These are phyloP conservation scores for Drosophila subpulchrella DNA, from an alignment of 1,140 invertebrate genomes.

Conservation along the genomic window DNA sequence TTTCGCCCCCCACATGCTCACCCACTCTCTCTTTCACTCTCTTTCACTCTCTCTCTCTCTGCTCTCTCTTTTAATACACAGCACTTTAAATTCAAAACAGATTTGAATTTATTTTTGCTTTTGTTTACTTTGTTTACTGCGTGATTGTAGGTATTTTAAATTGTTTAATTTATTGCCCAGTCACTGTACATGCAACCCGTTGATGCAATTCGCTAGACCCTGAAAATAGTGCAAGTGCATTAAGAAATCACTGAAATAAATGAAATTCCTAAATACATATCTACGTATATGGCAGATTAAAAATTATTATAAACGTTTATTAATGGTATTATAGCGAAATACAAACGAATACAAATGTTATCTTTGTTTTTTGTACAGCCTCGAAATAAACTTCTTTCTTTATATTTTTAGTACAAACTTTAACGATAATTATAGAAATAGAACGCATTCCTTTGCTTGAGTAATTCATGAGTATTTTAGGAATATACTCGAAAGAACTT, in stretches of 20 bases:
- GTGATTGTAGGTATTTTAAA: constrained; percentile 17
- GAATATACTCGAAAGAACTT: too few relatives aligned
- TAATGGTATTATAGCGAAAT: too few relatives aligned
- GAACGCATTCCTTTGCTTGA: not conserved
- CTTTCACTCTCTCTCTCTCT: constrained; percentile 2
- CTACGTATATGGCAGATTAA: not conserved
- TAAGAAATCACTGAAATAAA: not conserved
- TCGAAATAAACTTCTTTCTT: not conserved
- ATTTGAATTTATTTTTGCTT: constrained; percentile 28
- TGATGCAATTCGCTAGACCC: constrained; percentile 31
- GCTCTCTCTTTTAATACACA: not conserved
- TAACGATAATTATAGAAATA: not conserved
- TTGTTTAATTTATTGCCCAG: constrained; percentile 33
- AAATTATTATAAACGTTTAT: not conserved
- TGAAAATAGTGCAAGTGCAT: constrained; percentile 21
- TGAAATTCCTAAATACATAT: not conserved
- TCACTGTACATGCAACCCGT: constrained; percentile 31
- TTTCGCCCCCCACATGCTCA: constrained; percentile 13
- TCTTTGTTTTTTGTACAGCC: too few relatives aligned
- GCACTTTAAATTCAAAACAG: constrained; percentile 36
- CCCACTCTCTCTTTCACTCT: not conserved
- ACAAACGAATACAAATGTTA: too few relatives aligned
- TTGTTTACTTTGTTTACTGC: constrained; percentile 13
- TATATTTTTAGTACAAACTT: not conserved
- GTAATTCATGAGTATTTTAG: not conserved